Evolutionary conservation across 2,888 invertebrate species (phyloP), one percentile per base, ranked within the genome.

Genomic region (Macrosiphum euphorbiae): DNA sequence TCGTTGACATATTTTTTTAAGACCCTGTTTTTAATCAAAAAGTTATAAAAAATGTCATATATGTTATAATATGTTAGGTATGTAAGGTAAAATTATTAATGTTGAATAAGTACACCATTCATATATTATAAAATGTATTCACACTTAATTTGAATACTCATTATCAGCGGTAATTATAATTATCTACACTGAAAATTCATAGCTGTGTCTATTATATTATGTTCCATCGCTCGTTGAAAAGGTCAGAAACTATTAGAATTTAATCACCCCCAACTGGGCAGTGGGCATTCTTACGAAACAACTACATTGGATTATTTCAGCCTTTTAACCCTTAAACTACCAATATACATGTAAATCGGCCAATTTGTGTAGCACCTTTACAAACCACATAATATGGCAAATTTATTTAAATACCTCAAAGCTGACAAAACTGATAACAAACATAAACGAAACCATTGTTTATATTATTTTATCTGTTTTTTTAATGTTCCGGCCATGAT

Each of bases 341-440:
- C 67, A 90, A 52, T 94, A 86, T 94, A 90, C 90, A 94, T 94
- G 90, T 87, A 94, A 94, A 94, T 94, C 35, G 86, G n/a, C 86
- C 41, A 67, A 61, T 90, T 61, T 86, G 67, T 87, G 50, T 93
- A 28, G 26, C 13, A n/a, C 90, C 86, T 86, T 85, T 87, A 67
- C 67, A 28, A 52, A 90, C 90, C 52, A 44, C 55, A 87, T 35
- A 78, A 78, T 78, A 52, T 52, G 85, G 61, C n/a, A 86, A 86
- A 85, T 44, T 55, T 13, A 41, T 88, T 67, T 67, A 44, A 67
- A 87, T 52, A 28, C 41, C 11, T 67, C 52, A 41, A 50, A 86
- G n/a, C 52, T 61, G 28, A 90, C 44, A 35, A 90, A 67, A 94
- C 41, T 67, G 41, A 86, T 85, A 85, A 41, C 86, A 84, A 78